These are phyloP conservation scores for Egretta garzetta DNA, from an alignment of 2,113 vertebrate species.

Conservation along the genomic window DNA sequence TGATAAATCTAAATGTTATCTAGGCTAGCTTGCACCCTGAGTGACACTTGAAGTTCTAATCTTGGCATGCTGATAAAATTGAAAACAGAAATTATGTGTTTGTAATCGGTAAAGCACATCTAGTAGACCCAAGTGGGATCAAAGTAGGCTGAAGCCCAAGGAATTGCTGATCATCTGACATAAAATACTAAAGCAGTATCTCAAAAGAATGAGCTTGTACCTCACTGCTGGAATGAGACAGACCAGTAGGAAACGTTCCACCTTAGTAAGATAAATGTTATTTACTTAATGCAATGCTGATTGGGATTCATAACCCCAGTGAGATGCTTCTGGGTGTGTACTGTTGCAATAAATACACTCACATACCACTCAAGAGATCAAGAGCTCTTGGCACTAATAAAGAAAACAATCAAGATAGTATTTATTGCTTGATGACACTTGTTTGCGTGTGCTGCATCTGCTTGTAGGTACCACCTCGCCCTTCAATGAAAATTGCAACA, in stretches of 20 bases:
- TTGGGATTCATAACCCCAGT: not conserved
- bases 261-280: not conserved
- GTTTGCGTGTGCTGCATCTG: not conserved
- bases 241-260: not conserved
- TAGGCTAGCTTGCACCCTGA: not conserved
- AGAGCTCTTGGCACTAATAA: not conserved
- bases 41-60: not conserved
- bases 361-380: not conserved
- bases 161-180: not conserved
- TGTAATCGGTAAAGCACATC: not conserved
- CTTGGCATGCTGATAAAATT: not conserved
- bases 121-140: not conserved
- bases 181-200: not conserved
- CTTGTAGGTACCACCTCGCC: not conserved
- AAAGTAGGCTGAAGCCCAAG: not conserved
- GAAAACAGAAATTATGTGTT: not conserved
- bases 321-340: slow-evolving; percentile 31
- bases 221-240: not conserved
- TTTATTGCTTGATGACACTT: not conserved
- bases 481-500: not conserved
- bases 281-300: not conserved
- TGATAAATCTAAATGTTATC: not conserved
- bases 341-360: not conserved
- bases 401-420: not conserved
- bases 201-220: not conserved